Evolutionary conservation across 2,797 vertebrate genomes (phyloP), one percentile per base, ranked within the genome.

Genomic region (Coracias cyanogaster): DNA sequence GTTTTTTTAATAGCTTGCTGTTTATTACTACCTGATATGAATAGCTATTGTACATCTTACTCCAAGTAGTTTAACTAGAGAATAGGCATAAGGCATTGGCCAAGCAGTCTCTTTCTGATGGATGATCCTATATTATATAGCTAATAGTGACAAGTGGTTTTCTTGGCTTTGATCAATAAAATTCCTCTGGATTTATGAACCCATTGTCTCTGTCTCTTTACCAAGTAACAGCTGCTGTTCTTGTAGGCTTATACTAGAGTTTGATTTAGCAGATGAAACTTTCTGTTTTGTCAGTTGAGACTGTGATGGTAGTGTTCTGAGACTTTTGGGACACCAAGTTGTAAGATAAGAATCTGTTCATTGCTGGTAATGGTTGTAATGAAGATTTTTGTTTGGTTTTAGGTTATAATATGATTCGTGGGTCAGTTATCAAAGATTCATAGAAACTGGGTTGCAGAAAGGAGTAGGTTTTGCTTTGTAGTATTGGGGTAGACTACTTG

Each of bases 161-260:
- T 57, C 70, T 86, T 88, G 43, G 7, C 24, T 82, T 91, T 92
- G 86, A 76, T 93, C 52, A 86, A 54, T 90, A 62, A 69, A 92
- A 90, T 58, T 65, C 33, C 10, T 24, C 25, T 58, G 37, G 52
- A 86, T 89, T 93, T 89, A 90, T 86, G 57, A 74, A 76, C 13
- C 14, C 31, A 20, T 64, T 64, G 22, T 78, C 54, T 87, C 67
- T 79, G 8, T 51, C 26, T 89, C 28, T 25, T 74, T 88, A 58
- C 37, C 61, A 48, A 86, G 46, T 65, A 72, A 28, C 24, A 62
- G 12, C 54, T 82, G 10, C 24, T 82, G 5, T 15, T 89, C 35
- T 81, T 81, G 16, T 74, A 67, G 52, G 19, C 33, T 85, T 78
- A 55, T 65, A 66, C 46, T 82, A 49, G 33, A 41, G 46, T 81